phyloP scores from a whole-genome alignment of 2,888 invertebrate species.

The Cephus pygmeus region DNA sequence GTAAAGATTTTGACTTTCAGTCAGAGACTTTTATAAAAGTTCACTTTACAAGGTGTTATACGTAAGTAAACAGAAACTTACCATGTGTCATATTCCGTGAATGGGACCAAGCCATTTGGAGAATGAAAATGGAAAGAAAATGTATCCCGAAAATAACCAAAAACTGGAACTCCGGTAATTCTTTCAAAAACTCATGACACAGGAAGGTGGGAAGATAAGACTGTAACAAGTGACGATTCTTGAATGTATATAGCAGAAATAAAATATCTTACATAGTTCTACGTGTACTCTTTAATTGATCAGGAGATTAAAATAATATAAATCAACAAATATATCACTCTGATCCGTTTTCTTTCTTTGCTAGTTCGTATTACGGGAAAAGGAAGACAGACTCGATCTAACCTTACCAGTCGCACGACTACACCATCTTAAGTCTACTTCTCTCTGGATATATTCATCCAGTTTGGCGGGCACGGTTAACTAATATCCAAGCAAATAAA shows the following conservation, averaged over 20 bases:
- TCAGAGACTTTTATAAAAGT: neutral
- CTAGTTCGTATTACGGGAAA: neutral
- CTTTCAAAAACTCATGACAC: neutral
- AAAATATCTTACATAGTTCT: neutral
- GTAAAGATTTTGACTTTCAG: neutral
- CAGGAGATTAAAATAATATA: neutral
- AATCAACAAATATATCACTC: neutral
- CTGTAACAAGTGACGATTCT: neutral
- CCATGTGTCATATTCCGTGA: neutral
- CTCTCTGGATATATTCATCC: neutral
- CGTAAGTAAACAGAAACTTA: neutral
- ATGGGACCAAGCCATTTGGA: neutral
- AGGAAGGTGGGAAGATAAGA: neutral
- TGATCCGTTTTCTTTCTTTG: neutral
- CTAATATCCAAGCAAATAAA: conserved; percentile 46
- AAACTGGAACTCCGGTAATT: neutral
- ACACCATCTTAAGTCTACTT: neutral
- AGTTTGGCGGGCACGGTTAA: conserved; percentile 29
- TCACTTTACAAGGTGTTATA: neutral
- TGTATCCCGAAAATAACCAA: neutral
- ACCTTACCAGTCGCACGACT: neutral
- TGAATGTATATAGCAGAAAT: neutral
- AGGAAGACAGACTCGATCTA: neutral
- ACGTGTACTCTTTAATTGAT: neutral
- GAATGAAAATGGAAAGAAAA: neutral